Evolutionary conservation across 2,113 vertebrate genomes (phyloP).

Genomic region (Notechis scutatus): DNA sequence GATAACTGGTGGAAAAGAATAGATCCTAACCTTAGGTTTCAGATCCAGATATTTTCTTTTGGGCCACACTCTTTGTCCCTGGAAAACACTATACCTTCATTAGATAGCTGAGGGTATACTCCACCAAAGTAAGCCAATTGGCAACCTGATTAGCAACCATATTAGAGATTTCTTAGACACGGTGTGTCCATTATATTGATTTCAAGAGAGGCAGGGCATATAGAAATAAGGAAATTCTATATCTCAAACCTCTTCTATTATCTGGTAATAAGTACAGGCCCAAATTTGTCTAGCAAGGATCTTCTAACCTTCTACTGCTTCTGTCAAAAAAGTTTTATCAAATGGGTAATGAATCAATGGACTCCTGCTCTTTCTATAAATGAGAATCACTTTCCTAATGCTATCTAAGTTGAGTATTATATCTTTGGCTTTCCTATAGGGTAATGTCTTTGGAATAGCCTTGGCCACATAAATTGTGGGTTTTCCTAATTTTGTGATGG

Average conservation of each 20-base stretch:
- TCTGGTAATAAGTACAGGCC: not conserved
- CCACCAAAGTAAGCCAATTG: not conserved
- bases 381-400: slow-evolving; percentile 33
- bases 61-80: not conserved
- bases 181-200: not conserved
- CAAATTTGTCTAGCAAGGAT: not conserved
- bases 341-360: slow-evolving; percentile 56
- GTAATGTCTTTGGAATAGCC: slow-evolving; percentile 29
- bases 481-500: slow-evolving; percentile 6
- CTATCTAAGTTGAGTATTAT: slow-evolving; percentile 44
- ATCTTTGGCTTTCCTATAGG: slow-evolving; percentile 7
- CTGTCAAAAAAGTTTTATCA: slow-evolving; percentile 11
- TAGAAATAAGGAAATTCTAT: not conserved
- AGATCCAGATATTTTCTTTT: slow-evolving; percentile 12
- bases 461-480: slow-evolving; percentile 11
- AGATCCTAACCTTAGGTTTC: not conserved
- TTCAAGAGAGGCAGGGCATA: not conserved
- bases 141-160: not conserved
- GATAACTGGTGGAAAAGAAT: not conserved
- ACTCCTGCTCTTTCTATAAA: slow-evolving; percentile 52
- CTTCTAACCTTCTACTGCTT: slow-evolving; percentile 29
- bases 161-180: not conserved
- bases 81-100: not conserved
- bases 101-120: not conserved
- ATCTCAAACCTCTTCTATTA: not conserved